Evolutionary conservation across 2,888 invertebrate species (phyloP), one percentile per base, ranked within the genome.

Genomic region (Camponotus fellah): DNA sequence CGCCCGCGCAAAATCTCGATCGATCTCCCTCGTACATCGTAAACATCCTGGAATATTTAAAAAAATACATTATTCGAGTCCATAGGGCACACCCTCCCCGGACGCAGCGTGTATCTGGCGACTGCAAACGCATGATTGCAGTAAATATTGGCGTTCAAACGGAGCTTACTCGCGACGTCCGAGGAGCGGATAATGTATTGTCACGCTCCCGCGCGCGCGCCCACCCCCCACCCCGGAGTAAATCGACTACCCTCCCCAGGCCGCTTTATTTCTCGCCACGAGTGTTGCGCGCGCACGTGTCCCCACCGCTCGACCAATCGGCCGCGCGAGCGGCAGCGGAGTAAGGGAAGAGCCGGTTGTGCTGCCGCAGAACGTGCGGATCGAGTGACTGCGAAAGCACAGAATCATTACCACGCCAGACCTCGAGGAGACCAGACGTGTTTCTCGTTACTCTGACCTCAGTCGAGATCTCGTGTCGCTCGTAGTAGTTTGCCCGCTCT

Each of bases 321-420:
- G 83, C 83, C 87, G 84, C 77, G 85, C 86, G 87, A 82, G 86
- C 79, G 62, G n/a, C 26, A n/a, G 10, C 69, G 46, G 79, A 72
- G 87, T 81, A 74, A 85, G 90, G 85, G 84, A 85, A 85, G 84
- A 71, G 79, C 85, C 84, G 83, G 87, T 84, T 66, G 65, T 40
- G 88, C 88, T 85, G 86, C 86, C 88, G 85, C 85, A 86, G 89
- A 91, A 89, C 89, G 90, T 90, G 91, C 91, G 90, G 92, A 91
- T 86, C 92, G 92, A 92, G 92, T 91, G 89, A 90, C 90, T 90
- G 89, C 87, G 92, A 91, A 91, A 91, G 91, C 92, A 91, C 92
- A 91, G 91, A 93, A 94, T 93, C 94, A 95, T 94, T 94, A 93
- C 93, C 92, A 92, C 93, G 92, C 91, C 92, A 93, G 93, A 94